Evolutionary conservation across 2,888 invertebrate genomes (phyloP).

Genomic region (Chouioia cunea): DNA sequence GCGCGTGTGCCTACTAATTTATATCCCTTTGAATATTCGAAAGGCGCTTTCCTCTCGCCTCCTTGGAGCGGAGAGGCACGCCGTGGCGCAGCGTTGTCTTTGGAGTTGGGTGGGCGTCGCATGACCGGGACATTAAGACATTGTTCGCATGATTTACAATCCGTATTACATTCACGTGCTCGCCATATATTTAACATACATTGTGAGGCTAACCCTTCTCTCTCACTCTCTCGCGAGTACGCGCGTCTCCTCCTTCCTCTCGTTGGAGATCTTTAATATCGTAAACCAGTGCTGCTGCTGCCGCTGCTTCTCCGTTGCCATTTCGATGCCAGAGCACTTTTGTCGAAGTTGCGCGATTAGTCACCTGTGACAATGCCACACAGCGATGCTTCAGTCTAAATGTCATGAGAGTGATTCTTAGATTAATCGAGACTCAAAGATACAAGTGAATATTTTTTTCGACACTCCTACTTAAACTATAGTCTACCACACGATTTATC

Average conservation of each 20-base stretch:
- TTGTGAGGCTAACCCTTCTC: slow-evolving; percentile 61
- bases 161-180: slow-evolving; percentile 68
- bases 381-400: background rate
- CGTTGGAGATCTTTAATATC: slow-evolving; percentile 38
- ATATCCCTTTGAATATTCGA: slow-evolving; percentile 67
- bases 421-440: background rate
- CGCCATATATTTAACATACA: slow-evolving; percentile 68
- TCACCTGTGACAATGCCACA: slow-evolving; percentile 33
- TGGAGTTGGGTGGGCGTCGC: slow-evolving; percentile 65
- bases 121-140: slow-evolving; percentile 69
- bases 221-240: slow-evolving; percentile 20
- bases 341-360: slow-evolving; percentile 40
- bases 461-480: too few species aligned
- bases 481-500: too few species aligned
- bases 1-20: slow-evolving; percentile 64
- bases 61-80: slow-evolving; percentile 40
- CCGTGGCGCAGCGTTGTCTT: slow-evolving; percentile 60
- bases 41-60: slow-evolving; percentile 48
- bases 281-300: slow-evolving; percentile 28
- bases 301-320: background rate
- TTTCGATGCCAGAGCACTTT: slow-evolving; percentile 17
- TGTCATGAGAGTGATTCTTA: background rate
- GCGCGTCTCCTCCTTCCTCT: slow-evolving; percentile 15
- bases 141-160: slow-evolving; percentile 68
- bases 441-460: background rate